Evolutionary conservation across 2,797 vertebrate genomes (phyloP), one percentile per base, ranked within the genome.

Genomic region (Halcyon leucocephala): DNA sequence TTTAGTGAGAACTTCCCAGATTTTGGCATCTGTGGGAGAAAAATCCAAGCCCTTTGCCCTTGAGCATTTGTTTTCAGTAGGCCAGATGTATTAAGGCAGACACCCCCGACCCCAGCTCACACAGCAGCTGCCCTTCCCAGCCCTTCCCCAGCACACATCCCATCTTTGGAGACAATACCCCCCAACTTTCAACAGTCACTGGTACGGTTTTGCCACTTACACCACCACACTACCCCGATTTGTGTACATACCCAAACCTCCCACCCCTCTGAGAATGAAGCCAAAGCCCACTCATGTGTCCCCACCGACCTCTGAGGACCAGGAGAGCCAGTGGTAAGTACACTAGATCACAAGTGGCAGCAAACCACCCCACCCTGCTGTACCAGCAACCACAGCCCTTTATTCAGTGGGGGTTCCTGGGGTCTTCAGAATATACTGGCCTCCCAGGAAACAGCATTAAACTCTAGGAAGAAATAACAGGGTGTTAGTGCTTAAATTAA

Each of bases 351-450:
- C 0, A 3, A 9, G 5, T 0, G 3, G 1, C 20, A 67, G 17
- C 19, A 76, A 44, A 62, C 1, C 37, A 66, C 2, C 46, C 66
- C 60, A 87, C 14, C 22, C 31, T 11, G 1, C 6, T 0, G 0
- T 2, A 41, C 0, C 0, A 0, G 9, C 7, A 33, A 10, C 2
- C 19, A 6, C 9, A 12, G 1, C n/a, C 24, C 48, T 26, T 26
- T 51, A 51, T 26, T 31, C 52, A 54, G 52, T 11, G 52, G 28
- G 9, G 9, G 17, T 41, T 15, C 0, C 0, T 2, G 3, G 2
- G 7, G 2, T 3, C 29, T 19, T 26, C 1, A 14, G 2, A 25
- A 3, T 1, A 0, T 0, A 3, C 4, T 13, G 18, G 0, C 51
- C 78, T 49, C 25, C 42, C 58, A 13, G 22, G 69, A 73, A 10